These are phyloP conservation scores for Drosophila setosimentum DNA, from an alignment of 2,888 invertebrate genomes.

Conservation along the genomic window DNA sequence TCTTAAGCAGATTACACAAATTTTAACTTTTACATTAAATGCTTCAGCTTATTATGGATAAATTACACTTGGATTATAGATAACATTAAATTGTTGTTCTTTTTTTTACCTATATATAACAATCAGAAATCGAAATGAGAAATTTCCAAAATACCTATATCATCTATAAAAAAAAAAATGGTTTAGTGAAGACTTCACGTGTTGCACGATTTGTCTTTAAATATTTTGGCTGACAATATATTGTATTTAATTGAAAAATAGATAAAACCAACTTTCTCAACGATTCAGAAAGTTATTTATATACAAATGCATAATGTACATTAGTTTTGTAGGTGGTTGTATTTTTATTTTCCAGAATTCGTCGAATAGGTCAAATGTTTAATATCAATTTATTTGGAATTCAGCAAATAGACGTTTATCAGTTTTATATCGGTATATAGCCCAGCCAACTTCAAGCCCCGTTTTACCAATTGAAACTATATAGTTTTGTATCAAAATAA, in stretches of 20 bases:
- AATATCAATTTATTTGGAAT: neutral
- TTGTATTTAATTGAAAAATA: neutral
- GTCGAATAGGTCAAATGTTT: neutral
- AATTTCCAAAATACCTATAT: neutral
- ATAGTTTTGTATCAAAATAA: neutral
- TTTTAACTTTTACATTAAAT: neutral
- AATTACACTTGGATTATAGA: neutral
- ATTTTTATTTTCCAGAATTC: neutral
- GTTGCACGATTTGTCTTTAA: neutral
- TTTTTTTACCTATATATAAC: too few species aligned
- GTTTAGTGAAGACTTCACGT: neutral
- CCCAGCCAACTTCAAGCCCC: neutral
- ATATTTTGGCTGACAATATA: neutral
- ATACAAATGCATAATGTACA: neutral
- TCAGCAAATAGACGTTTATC: neutral
- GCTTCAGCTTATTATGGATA: neutral
- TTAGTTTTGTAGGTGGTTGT: neutral
- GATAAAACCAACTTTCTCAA: neutral
- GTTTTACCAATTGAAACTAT: neutral
- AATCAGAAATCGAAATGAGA: neutral
- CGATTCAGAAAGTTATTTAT: neutral
- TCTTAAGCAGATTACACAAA: neutral
- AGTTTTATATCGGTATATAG: neutral
- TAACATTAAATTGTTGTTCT: neutral
- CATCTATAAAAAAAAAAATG: neutral